Percentiles rank a stretch among this genome's conserved stretches.
Evolutionary conservation across 2,797 vertebrate species (phyloP).

Genomic region (Gymnoscopelus microlampas): DNA sequence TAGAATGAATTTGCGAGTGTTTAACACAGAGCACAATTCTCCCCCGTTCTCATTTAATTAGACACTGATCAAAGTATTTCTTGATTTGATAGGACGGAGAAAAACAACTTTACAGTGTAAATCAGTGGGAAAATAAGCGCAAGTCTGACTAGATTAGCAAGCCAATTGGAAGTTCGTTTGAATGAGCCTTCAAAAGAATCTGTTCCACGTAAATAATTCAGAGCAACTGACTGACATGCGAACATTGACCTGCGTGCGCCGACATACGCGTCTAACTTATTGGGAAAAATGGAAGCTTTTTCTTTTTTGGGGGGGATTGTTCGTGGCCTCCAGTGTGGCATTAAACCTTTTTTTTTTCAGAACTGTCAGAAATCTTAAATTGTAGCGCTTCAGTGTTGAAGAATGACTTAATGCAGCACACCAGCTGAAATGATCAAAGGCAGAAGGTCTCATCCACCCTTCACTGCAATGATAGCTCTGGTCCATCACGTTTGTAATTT

Average conservation of each 20-base stretch:
- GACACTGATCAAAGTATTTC: constrained; percentile 74
- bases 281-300: background rate
- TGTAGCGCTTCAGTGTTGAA: constrained; percentile 24
- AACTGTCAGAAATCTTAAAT: constrained; percentile 37
- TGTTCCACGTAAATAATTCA: constrained; percentile 7
- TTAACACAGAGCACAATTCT: constrained; percentile 54
- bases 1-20: constrained; percentile 65
- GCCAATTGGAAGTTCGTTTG: constrained; percentile 38
- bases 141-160: constrained; percentile 43
- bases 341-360: constrained; percentile 20
- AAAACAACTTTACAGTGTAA: constrained; percentile 49
- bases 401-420: constrained; percentile 32
- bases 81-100: constrained; percentile 63
- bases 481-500: constrained; percentile 61
- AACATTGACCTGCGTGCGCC: no score
- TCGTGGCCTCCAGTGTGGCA: constrained; percentile 16
- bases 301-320: constrained; percentile 12
- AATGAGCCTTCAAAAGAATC: constrained; percentile 43
- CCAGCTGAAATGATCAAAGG: constrained; percentile 56
- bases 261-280: background rate
- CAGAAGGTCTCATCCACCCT: constrained; percentile 30
- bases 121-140: constrained; percentile 55
- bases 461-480: constrained; percentile 32
- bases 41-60: constrained; percentile 68
- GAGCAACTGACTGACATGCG: no score